These are phyloP conservation scores for Myotis planiceps DNA, from an alignment of 2,797 vertebrate genomes.

Conservation along the genomic window DNA sequence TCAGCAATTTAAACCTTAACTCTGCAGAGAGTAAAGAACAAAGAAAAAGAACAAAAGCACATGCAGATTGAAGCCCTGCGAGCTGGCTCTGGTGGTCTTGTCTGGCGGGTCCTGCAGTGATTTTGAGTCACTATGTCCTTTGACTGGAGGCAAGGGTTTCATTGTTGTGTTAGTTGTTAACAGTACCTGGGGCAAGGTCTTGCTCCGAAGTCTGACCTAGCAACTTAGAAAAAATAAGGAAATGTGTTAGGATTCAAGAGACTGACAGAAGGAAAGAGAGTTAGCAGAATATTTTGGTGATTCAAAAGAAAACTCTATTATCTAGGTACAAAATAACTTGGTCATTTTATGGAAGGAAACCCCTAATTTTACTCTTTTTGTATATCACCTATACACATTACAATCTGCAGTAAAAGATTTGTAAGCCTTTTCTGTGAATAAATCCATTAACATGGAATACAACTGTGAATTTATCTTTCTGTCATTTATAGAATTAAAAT, in stretches of 20 bases:
- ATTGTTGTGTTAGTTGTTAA: neutral
- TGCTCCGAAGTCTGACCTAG: neutral
- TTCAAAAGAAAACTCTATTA: neutral
- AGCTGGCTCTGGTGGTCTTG: neutral
- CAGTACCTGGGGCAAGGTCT: neutral
- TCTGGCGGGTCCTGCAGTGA: neutral
- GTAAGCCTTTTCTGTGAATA: neutral
- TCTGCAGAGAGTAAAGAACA: neutral
- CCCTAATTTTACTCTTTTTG: neutral
- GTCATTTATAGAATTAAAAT: constrained; percentile 1
- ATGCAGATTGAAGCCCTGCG: neutral
- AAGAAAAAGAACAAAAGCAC: neutral
- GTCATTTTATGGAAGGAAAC: constrained; percentile 6
- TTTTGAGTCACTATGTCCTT: neutral
- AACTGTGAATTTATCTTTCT: constrained; percentile 13
- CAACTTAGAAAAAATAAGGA: neutral
- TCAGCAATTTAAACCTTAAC: neutral
- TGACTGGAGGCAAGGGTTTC: neutral
- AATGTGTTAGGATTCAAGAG: neutral
- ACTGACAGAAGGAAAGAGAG: neutral
- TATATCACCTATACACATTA: neutral
- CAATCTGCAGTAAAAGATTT: neutral
- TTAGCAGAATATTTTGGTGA: neutral
- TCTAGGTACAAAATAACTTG: neutral
- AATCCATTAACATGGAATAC: neutral